Evolutionary conservation across 2,888 invertebrate genomes (phyloP).

Genomic region (Julus scandinavius): DNA sequence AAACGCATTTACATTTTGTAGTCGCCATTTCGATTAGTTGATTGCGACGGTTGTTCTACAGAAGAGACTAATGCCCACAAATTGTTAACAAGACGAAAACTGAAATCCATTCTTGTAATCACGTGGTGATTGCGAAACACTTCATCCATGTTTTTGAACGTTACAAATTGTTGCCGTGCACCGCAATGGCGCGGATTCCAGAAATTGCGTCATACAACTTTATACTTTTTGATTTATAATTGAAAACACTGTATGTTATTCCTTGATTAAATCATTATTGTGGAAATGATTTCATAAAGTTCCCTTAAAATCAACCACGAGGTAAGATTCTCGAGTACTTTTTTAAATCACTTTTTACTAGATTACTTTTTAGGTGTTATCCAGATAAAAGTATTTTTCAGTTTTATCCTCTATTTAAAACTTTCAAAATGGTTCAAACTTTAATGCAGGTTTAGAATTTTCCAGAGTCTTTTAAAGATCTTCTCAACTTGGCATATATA

Average conservation of each 20-base stretch:
- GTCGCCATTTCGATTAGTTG: constrained; percentile 5
- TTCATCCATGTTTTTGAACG: constrained; percentile 43
- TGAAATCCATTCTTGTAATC: not conserved
- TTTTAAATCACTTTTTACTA: too few relatives aligned
- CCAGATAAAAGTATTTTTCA: not conserved
- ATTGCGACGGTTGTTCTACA: not conserved
- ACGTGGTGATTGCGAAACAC: not conserved
- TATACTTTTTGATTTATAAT: constrained; percentile 46
- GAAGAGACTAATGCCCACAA: not conserved
- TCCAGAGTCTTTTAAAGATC: too few relatives aligned
- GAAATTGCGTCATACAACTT: constrained; percentile 26
- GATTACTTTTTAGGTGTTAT: too few relatives aligned
- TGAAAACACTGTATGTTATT: constrained; percentile 45
- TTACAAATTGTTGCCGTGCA: not conserved
- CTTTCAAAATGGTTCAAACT: too few relatives aligned
- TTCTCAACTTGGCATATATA: too few relatives aligned
- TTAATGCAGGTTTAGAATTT: too few relatives aligned
- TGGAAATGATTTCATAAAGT: not conserved
- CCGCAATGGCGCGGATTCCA: constrained; percentile 14
- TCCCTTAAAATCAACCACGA: not conserved
- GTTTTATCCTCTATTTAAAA: not conserved
- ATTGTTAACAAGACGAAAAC: not conserved
- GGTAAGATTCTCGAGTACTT: too few relatives aligned
- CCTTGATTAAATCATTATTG: constrained; percentile 35
- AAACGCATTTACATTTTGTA: constrained; percentile 13